Conservation (phyloP, 2,888 invertebrate species). For the Mellilla xanthometata region DNA sequence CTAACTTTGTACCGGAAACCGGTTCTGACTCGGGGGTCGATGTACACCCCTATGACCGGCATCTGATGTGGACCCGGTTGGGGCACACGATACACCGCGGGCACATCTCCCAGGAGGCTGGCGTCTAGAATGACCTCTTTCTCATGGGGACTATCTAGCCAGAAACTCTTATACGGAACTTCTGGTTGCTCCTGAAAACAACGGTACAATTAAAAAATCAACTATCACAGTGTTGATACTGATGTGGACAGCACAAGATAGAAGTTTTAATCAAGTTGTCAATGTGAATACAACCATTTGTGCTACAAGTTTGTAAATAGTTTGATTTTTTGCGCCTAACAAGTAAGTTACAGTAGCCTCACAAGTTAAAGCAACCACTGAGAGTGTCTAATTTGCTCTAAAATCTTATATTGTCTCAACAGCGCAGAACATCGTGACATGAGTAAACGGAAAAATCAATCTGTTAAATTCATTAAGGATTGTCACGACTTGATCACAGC, state of each 20-base stretch:
- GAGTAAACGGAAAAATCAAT: too few species aligned
- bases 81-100: constrained; percentile 84
- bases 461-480: too few species aligned
- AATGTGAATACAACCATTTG: too few species aligned
- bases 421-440: too few species aligned
- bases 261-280: too few species aligned
- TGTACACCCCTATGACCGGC: constrained; percentile 87
- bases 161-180: constrained; percentile 52
- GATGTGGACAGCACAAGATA: too few species aligned
- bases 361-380: too few species aligned
- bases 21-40: constrained; percentile 87
- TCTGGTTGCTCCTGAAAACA: constrained; percentile 59
- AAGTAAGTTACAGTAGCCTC: too few species aligned
- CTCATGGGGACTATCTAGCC: constrained; percentile 51
- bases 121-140: constrained; percentile 80
- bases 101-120: constrained; percentile 84
- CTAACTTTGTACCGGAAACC: constrained; percentile 89
- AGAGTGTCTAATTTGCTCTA: constrained; percentile 1
- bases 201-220: background rate
- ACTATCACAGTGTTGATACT: too few species aligned
- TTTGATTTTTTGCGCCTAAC: too few species aligned
- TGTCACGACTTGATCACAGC: too few species aligned
- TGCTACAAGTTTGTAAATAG: too few species aligned
- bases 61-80: constrained; percentile 84
- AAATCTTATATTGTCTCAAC: background rate